A percentile compares a stretch with the other conserved stretches of the same genome.
Evolutionary conservation across 2,888 invertebrate genomes (phyloP).

Genomic region (Perizoma flavofasciatum): DNA sequence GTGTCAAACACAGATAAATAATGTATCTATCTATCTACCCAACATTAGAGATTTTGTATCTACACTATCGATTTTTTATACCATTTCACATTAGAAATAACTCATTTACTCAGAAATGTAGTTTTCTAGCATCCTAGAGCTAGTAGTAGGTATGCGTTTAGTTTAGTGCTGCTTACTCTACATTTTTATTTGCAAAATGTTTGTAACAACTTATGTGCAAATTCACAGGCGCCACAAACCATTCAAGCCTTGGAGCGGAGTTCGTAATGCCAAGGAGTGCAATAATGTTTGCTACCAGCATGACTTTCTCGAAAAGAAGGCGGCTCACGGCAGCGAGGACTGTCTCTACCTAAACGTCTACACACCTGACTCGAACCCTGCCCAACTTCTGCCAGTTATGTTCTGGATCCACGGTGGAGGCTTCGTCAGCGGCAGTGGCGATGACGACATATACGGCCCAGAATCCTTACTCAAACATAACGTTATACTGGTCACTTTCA

Average conservation of each 20-base stretch:
- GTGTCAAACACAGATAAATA: no score
- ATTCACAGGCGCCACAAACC: slow-evolving; percentile 51
- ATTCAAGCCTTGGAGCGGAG: slow-evolving; percentile 54
- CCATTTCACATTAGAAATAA: no score
- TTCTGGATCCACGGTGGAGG: slow-evolving; percentile 55
- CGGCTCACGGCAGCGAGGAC: slow-evolving; percentile 53
- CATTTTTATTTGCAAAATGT: no score
- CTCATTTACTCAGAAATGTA: no score
- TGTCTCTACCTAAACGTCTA: slow-evolving; percentile 63
- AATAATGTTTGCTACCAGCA: slow-evolving; percentile 54
- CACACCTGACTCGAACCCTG: slow-evolving; percentile 47
- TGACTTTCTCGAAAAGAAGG: slow-evolving; percentile 25
- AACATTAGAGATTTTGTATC: no score
- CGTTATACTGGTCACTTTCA: slow-evolving; percentile 52
- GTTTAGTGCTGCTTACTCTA: no score
- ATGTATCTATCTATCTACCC: no score
- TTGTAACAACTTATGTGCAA: neutral
- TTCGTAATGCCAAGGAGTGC: slow-evolving; percentile 54
- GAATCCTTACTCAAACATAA: slow-evolving; percentile 49
- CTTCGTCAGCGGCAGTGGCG: slow-evolving; percentile 46
- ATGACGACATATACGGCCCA: slow-evolving; percentile 47
- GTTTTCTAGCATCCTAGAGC: no score
- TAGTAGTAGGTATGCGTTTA: no score
- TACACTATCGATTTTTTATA: no score
- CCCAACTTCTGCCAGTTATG: slow-evolving; percentile 52